Conservation (phyloP, 2,797 vertebrate genomes). For the Euphonia xanthogaster region DNA sequence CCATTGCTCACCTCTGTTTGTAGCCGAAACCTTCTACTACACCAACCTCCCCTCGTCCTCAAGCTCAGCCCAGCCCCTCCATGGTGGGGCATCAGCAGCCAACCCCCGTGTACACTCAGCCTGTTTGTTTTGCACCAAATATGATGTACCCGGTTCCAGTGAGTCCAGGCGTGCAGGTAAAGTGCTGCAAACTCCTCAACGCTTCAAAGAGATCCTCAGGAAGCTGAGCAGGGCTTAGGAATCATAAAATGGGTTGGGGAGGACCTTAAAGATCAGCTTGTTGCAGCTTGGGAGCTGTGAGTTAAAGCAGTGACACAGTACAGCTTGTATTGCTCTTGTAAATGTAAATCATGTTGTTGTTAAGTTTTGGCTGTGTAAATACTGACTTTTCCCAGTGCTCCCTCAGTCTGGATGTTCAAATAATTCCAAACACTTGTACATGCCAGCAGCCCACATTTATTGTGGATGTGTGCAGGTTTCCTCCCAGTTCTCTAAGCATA, state of each 20-base stretch:
- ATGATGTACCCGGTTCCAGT: slow-evolving; percentile 98
- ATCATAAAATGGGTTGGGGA: background rate
- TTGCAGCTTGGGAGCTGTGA: background rate
- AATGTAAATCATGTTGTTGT: background rate
- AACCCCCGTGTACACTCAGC: slow-evolving; percentile 89
- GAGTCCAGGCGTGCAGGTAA: slow-evolving; percentile 97
- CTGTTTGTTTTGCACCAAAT: slow-evolving; percentile 95
- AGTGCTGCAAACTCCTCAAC: background rate
- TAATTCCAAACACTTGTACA: background rate
- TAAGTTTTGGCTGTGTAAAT: background rate
- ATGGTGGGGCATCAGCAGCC: slow-evolving; percentile 94
- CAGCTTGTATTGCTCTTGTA: background rate
- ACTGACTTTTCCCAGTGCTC: background rate
- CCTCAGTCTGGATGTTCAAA: background rate
- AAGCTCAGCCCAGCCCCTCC: slow-evolving; percentile 97
- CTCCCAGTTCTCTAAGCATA: background rate
- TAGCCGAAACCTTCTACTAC: slow-evolving; percentile 98
- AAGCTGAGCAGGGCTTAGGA: background rate
- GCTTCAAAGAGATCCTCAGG: background rate
- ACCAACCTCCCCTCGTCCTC: slow-evolving; percentile 93
- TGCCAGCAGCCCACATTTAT: background rate
- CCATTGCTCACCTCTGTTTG: slow-evolving; percentile 32
- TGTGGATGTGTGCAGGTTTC: background rate
- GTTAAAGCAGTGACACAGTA: background rate
- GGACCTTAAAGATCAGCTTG: background rate